Percentiles rank a stretch among this genome's conserved stretches.
phyloP scores from a whole-genome alignment of 2,888 invertebrate species.

The Thera britannica region DNA sequence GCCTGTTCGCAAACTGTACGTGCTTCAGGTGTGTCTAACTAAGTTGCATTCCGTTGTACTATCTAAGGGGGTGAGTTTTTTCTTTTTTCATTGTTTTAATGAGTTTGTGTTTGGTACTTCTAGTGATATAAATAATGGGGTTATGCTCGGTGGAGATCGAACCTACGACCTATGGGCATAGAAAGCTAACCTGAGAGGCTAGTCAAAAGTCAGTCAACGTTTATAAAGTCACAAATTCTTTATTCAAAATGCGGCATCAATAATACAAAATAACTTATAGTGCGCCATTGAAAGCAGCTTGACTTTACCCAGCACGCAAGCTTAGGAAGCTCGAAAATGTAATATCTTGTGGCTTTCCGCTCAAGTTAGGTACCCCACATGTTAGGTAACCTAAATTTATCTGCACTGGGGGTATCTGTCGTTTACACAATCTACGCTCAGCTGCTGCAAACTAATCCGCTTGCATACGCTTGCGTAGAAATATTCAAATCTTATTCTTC shows the following conservation, averaged over 20 bases:
- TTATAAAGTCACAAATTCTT: no score
- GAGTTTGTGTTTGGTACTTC: neutral
- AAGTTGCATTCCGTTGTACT: slow-evolving; percentile 23
- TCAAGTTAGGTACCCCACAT: slow-evolving; percentile 28
- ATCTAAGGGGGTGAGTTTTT: slow-evolving; percentile 1
- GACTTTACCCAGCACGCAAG: slow-evolving; percentile 9
- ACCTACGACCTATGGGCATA: no score
- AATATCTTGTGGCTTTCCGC: slow-evolving; percentile 29
- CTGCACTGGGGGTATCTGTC: slow-evolving; percentile 29
- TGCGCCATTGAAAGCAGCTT: neutral
- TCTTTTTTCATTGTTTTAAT: neutral
- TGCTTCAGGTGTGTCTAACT: slow-evolving; percentile 26
- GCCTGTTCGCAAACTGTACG: slow-evolving; percentile 33
- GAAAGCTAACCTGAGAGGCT: no score
- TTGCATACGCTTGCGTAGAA: slow-evolving; percentile 11
- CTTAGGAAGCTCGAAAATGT: slow-evolving; percentile 25
- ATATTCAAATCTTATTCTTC: no score
- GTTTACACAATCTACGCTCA: slow-evolving; percentile 28
- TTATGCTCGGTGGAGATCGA: no score
- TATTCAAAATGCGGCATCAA: neutral
- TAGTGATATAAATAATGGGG: neutral
- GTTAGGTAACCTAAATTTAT: slow-evolving; percentile 31
- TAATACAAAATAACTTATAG: neutral
- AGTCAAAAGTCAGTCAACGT: no score
- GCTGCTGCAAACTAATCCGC: slow-evolving; percentile 27